phyloP scores from a whole-genome alignment of 2,797 vertebrate species.

The Macropus fuliginosus region DNA sequence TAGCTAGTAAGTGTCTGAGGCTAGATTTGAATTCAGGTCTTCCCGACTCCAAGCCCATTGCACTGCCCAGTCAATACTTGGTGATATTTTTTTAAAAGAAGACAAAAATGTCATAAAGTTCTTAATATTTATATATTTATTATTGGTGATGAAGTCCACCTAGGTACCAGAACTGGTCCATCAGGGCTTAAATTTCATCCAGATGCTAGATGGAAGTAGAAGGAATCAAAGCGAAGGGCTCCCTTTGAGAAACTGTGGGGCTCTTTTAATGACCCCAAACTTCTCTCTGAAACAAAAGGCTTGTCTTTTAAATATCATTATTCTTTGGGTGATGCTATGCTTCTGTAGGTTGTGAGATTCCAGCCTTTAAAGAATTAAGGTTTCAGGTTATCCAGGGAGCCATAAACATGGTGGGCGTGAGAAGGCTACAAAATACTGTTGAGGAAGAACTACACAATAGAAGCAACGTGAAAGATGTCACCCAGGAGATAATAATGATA shows the following conservation, averaged over 20 bases:
- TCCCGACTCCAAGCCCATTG: background rate
- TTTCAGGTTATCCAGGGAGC: background rate
- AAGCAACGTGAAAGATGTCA: background rate
- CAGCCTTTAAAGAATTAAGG: background rate
- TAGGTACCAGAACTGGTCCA: background rate
- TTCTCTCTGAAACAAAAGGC: background rate
- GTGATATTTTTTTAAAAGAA: background rate
- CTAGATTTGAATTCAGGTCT: background rate
- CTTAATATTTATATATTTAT: background rate
- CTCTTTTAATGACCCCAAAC: background rate
- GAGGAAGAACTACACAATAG: background rate
- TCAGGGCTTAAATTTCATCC: background rate
- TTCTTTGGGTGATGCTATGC: background rate
- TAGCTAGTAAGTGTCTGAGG: background rate
- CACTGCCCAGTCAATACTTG: background rate
- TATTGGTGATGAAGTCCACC: background rate
- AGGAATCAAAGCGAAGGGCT: background rate
- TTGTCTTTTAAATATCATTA: background rate
- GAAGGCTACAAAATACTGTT: background rate
- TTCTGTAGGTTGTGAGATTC: background rate
- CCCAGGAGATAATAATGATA: background rate
- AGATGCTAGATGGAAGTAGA: background rate
- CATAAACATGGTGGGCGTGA: background rate
- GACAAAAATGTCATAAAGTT: background rate
- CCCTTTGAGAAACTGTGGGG: background rate